Percentiles rank a stretch among this genome's conserved stretches.
phyloP scores from a whole-genome alignment of 2,888 invertebrate species.

The Tachina fera region DNA sequence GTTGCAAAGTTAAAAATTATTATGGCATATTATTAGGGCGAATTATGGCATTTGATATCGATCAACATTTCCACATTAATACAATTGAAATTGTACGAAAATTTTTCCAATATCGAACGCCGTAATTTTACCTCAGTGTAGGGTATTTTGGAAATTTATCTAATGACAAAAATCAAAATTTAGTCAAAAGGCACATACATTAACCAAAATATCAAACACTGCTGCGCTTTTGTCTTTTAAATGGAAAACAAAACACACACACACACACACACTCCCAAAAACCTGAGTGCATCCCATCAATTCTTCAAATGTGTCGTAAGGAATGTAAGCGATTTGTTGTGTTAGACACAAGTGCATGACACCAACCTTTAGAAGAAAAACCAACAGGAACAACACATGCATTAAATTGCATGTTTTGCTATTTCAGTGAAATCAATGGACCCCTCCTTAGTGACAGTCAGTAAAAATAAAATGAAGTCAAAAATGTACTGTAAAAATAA shows the following conservation, averaged over 20 bases:
- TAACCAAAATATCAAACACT: neutral
- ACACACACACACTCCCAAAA: neutral
- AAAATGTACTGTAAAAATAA: neutral
- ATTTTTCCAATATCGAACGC: too few species aligned
- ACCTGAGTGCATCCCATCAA: slow-evolving; percentile 77
- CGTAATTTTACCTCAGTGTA: neutral
- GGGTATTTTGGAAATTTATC: slow-evolving; percentile 53
- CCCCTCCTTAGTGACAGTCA: slow-evolving; percentile 74
- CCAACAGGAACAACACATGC: slow-evolving; percentile 60
- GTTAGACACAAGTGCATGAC: slow-evolving; percentile 74
- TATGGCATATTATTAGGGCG: too few species aligned
- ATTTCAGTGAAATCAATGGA: slow-evolving; percentile 68
- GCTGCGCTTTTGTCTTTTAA: slow-evolving; percentile 28
- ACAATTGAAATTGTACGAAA: too few species aligned
- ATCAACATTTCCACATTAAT: too few species aligned
- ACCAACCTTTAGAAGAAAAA: slow-evolving; percentile 53
- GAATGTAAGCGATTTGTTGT: slow-evolving; percentile 80
- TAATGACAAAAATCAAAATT: slow-evolving; percentile 79
- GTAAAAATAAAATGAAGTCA: slow-evolving; percentile 5
- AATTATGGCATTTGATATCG: too few species aligned
- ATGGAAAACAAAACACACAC: slow-evolving; percentile 7
- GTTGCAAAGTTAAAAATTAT: too few species aligned
- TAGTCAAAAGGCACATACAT: slow-evolving; percentile 77
- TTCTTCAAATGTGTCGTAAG: slow-evolving; percentile 76
- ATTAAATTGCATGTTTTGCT: slow-evolving; percentile 64